A percentile compares a stretch with the other conserved stretches of the same genome.
phyloP scores from a whole-genome alignment of 2,888 invertebrate species.

The Ditula angustiorana region DNA sequence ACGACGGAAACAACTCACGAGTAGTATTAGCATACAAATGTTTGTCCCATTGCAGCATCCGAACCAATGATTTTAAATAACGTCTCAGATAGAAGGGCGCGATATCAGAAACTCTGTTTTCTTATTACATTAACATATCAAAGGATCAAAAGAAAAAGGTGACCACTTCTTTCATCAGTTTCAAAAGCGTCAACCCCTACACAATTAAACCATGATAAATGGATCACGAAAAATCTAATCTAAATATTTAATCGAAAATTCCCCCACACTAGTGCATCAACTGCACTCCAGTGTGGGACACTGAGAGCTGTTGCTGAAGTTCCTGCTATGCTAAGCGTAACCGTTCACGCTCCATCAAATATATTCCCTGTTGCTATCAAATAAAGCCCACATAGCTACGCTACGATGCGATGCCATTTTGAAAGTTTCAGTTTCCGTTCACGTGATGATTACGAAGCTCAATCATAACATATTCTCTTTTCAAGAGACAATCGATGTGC shows the following conservation, averaged over 20 bases:
- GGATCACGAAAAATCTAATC: conserved; percentile 84
- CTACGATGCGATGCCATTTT: no score
- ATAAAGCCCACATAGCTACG: neutral
- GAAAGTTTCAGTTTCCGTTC: no score
- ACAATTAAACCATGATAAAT: conserved; percentile 84
- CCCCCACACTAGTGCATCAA: conserved; percentile 64
- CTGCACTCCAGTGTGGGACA: conserved; percentile 39
- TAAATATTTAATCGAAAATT: conserved; percentile 84
- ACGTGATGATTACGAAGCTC: no score
- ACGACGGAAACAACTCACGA: conserved; percentile 6
- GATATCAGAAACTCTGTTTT: conserved; percentile 46
- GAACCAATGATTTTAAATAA: conserved; percentile 40
- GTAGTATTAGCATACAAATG: conserved; percentile 33
- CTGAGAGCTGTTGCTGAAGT: conserved; percentile 35
- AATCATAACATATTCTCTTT: no score
- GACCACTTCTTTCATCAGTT: conserved; percentile 63
- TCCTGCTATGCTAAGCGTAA: neutral
- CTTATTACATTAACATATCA: conserved; percentile 81
- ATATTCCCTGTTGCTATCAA: neutral
- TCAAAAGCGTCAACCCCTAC: conserved; percentile 68
- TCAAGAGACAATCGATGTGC: no score
- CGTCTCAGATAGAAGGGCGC: conserved; percentile 45
- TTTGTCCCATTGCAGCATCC: conserved; percentile 29
- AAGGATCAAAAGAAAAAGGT: conserved; percentile 67
- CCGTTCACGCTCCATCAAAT: neutral